phyloP scores from a whole-genome alignment of 2,113 vertebrate species.

The Protobothrops flavoviridis region DNA sequence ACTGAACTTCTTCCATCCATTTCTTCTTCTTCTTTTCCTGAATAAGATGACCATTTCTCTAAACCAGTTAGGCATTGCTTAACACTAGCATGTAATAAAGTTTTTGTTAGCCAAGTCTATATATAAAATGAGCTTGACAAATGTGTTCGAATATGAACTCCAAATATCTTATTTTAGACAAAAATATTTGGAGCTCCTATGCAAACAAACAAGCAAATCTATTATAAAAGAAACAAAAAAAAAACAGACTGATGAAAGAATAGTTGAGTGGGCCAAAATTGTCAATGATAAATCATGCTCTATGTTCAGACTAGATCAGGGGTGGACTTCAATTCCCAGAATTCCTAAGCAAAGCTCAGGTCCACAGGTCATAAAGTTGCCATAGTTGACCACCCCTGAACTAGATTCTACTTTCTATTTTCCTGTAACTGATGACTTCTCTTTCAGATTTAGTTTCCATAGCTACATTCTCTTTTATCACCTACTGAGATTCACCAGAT shows the following conservation, averaged over 20 bases:
- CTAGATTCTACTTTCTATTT: slow-evolving; percentile 50
- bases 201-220: neutral
- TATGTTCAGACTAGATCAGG: slow-evolving; percentile 17
- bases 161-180: neutral
- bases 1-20: neutral
- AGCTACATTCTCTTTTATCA: slow-evolving; percentile 66
- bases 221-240: neutral
- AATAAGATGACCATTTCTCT: neutral
- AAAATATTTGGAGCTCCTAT: neutral
- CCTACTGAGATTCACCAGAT: slow-evolving; percentile 61
- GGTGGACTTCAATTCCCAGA: neutral
- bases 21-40: neutral
- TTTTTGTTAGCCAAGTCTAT: neutral
- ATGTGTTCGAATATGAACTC: neutral
- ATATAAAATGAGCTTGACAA: too few relatives aligned
- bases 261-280: neutral
- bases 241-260: neutral
- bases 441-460: slow-evolving; percentile 69
- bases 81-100: neutral
- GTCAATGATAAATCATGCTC: neutral
- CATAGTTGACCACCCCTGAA: slow-evolving; percentile 7
- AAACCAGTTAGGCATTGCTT: neutral
- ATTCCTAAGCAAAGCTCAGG: neutral
- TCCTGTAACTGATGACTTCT: slow-evolving; percentile 46
- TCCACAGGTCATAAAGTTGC: neutral